Evolutionary conservation across 2,113 vertebrate species (phyloP).

Genomic region (Acanthisitta chloris): DNA sequence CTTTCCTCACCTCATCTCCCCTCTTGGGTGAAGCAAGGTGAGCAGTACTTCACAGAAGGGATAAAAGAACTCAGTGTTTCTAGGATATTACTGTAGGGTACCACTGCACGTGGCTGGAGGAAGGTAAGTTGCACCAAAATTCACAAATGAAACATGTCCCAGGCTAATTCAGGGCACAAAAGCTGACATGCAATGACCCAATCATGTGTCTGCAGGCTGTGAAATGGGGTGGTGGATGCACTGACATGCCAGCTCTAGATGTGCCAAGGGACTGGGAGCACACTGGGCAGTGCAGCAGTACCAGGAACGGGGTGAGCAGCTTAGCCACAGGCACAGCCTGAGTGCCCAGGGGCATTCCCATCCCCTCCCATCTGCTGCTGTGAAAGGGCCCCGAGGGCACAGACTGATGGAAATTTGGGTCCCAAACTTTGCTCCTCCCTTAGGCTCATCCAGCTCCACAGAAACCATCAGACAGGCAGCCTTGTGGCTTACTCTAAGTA

Average conservation of each 20-base stretch:
- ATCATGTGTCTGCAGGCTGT: background rate
- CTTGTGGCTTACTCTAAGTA: background rate
- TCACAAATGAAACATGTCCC: background rate
- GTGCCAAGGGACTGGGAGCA: background rate
- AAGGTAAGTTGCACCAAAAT: background rate
- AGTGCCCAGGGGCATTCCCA: background rate
- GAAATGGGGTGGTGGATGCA: background rate
- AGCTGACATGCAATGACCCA: background rate
- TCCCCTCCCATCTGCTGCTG: accelerated
- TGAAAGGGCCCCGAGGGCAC: background rate
- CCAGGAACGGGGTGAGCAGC: background rate
- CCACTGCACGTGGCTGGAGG: background rate
- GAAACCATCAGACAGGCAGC: too few relatives aligned
- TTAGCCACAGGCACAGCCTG: accelerated
- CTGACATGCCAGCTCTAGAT: background rate
- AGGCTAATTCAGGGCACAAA: background rate
- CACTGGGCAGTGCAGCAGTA: accelerated
- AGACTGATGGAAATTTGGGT: background rate
- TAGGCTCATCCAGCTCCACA: background rate
- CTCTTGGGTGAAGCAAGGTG: background rate
- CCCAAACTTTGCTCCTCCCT: background rate
- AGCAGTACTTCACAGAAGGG: background rate
- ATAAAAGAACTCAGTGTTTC: background rate
- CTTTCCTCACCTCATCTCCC: background rate
- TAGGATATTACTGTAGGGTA: background rate